Evolutionary conservation across 2,888 invertebrate genomes (phyloP), one percentile per base, ranked within the genome.

Genomic region (Chloroclystis v-ata): DNA sequence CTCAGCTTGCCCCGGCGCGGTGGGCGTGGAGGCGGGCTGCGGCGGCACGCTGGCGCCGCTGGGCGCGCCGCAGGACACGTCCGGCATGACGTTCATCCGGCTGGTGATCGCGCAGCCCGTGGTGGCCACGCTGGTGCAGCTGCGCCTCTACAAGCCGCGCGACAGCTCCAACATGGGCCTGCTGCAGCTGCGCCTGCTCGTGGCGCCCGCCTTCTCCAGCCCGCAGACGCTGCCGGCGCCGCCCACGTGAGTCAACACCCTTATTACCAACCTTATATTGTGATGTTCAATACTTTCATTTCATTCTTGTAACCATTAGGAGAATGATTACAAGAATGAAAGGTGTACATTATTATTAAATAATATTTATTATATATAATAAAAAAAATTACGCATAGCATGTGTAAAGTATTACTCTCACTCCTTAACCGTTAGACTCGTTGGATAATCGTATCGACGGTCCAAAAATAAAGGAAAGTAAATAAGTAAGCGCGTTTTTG

Each of bases 161-260:
- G 97, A 97, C 67, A 95, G 95, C n/a, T 92, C 93, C 60, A 96
- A 94, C 67, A 94, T 97, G 72, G 97, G 97, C 4, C 84, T 98
- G 30, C 92, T 96, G 50, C 97, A 97, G 82, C 92, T 98, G 55
- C 89, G 94, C 2, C 82, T 98, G 39, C 83, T 97, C 32, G 97
- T 96, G 0, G 94, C 93, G 49, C 94, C 96, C 3, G 95, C 96
- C 1, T 97, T 97, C 74, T 68, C 29, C 61, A 56, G 90, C 2
- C 47, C 33, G 53, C 32, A 56, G 91, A n/a, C 90, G 90, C 72
- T n/a, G 73, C 65, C 61, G 54, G 16, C 65, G 65, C 57, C 56
- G 61, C 75, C 72, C 46, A 55, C 64, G 67, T 61, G 43, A 72
- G 75, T 41, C 1, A 9, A 12, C 6, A 10, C 4, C 9, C 4